Conservation (phyloP, 2,797 vertebrate genomes). For the Hyperoplus lanceolatus region DNA sequence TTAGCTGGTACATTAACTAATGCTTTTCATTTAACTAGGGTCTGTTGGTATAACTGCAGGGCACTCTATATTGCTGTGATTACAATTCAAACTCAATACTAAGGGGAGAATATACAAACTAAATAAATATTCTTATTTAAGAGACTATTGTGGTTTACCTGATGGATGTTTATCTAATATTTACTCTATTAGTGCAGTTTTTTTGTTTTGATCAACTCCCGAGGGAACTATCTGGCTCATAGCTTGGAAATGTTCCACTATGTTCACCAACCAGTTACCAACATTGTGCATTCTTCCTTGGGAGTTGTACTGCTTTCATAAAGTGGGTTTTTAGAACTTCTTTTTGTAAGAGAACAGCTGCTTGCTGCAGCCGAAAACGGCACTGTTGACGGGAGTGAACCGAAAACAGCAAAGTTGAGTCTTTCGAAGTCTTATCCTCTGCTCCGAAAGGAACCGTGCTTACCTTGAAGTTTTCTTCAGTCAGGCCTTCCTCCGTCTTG, state of each 20-base stretch:
- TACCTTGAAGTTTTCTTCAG: slow-evolving; percentile 99
- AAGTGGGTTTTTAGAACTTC: neutral
- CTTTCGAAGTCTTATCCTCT: slow-evolving; percentile 5
- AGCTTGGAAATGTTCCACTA: neutral
- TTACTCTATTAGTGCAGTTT: neutral
- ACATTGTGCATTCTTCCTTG: neutral
- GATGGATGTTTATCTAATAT: neutral
- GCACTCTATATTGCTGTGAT: neutral
- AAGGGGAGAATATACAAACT: neutral
- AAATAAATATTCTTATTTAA: no score
- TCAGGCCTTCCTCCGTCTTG: slow-evolving; percentile 97
- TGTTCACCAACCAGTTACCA: neutral
- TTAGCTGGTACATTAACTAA: neutral
- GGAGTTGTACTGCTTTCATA: neutral
- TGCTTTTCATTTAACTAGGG: slow-evolving; percentile 7
- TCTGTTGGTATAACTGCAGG: neutral
- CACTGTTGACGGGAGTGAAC: neutral
- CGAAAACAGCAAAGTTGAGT: neutral
- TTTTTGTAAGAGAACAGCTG: neutral
- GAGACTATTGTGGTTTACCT: neutral
- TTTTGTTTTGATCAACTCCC: neutral
- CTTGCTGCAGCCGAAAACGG: neutral
- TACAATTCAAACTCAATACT: slow-evolving; percentile 6
- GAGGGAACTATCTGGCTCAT: neutral
- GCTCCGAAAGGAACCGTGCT: slow-evolving; percentile 4